phyloP scores from a whole-genome alignment of 2,113 vertebrate genomes.

The Xenus cinereus region DNA sequence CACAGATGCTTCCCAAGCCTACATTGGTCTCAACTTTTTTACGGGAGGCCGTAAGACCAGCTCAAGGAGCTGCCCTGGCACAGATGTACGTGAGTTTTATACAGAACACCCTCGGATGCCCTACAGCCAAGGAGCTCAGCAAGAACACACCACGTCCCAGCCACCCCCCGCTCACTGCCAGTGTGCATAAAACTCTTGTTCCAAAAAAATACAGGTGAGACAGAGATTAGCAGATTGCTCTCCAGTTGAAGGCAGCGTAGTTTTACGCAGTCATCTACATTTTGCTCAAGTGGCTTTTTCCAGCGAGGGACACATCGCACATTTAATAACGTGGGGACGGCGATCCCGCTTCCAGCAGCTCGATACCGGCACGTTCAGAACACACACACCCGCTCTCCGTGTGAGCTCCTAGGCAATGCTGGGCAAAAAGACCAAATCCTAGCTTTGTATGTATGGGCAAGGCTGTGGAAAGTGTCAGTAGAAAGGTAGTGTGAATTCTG shows the following conservation, averaged over 20 bases:
- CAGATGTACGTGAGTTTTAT: background rate
- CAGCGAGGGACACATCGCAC: fast-evolving
- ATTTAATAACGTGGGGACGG: fast-evolving
- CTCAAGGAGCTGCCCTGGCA: background rate
- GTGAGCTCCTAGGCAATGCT: background rate
- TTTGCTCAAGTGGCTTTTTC: background rate
- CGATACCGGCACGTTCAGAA: background rate
- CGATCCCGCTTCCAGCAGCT: background rate
- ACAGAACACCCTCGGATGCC: background rate
- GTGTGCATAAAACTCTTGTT: background rate
- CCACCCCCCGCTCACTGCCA: background rate
- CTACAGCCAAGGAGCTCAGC: background rate
- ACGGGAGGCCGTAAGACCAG: fast-evolving
- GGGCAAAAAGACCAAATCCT: background rate
- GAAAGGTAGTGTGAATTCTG: background rate
- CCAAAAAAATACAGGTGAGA: background rate
- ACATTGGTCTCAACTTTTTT: background rate
- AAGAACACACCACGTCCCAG: background rate
- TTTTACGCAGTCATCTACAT: background rate
- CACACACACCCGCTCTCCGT: background rate
- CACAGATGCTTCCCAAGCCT: background rate
- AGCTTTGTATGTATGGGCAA: background rate
- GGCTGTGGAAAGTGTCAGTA: background rate
- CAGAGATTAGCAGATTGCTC: background rate
- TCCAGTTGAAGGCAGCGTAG: fast-evolving